phyloP scores from a whole-genome alignment of 2,113 vertebrate genomes.

The Coracopsis vasa region DNA sequence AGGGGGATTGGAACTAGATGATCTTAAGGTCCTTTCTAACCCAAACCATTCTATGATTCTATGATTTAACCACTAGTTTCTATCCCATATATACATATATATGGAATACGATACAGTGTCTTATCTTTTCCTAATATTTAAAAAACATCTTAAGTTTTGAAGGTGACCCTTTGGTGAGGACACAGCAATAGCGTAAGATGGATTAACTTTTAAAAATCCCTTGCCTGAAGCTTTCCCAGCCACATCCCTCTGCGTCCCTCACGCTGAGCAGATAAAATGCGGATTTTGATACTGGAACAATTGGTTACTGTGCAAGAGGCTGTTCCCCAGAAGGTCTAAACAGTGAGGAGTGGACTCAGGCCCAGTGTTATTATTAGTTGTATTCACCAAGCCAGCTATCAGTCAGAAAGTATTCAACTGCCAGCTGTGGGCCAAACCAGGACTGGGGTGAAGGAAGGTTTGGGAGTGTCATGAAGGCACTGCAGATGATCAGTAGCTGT shows the following conservation, averaged over 20 bases:
- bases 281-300: neutral
- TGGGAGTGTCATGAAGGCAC: constrained; percentile 8
- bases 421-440: constrained; percentile 34
- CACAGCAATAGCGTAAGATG: neutral
- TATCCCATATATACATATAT: neutral
- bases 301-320: neutral
- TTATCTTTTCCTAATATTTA: neutral
- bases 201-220: neutral
- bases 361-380: constrained; percentile 12
- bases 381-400: neutral
- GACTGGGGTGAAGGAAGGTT: neutral
- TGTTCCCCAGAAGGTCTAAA: neutral
- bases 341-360: neutral
- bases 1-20: too few species aligned
- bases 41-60: neutral
- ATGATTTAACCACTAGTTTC: neutral
- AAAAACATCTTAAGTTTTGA: neutral
- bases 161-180: neutral
- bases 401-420: neutral
- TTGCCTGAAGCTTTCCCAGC: neutral
- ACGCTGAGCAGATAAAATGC: neutral
- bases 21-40: too few species aligned
- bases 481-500: constrained; percentile 5
- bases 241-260: neutral
- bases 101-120: neutral